Evolutionary conservation across 2,113 vertebrate species (phyloP), one percentile per base, ranked within the genome.

Genomic region (Semicossyphus pulcher): DNA sequence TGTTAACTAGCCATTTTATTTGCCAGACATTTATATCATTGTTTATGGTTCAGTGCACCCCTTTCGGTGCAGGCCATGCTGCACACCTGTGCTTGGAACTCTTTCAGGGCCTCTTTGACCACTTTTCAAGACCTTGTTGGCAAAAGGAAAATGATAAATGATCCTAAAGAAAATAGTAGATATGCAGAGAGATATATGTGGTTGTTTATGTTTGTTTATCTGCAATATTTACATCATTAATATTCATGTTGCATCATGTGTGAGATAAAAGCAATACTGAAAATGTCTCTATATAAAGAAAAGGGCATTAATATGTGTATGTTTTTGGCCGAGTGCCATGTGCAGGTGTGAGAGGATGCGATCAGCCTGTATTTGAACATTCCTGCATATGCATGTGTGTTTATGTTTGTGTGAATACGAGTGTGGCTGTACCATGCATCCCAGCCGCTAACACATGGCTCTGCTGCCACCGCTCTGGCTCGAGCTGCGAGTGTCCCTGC

Each of bases 1-100:
- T 94, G 93, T 94, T 94, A 94, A 94, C 93, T 92, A 92, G 92
- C 93, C 92, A 93, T 94, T 94, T 94, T 91, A 93, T 93, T 91
- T 94, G 87, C 87, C 91, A 93, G 92, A 93, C 92, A 92, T 95
- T 94, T 94, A 94, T 93, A 93, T 94, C 90, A 93, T 93, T 93
- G 91, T 94, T 94, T 91, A 90, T 86, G 93, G 93, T 93, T 89
- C 90, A 91, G 76, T 66, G 91, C 83, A 68, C 83, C 88, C 69
- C 86, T 94, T 44, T 93, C 87, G 92, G 87, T 70, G 7, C 62
- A 25, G 72, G 78, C 88, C 71, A 73, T 84, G 87, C 83, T 71
- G 86, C 89, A 92, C 94, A 94, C 92, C 93, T 95, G 93, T 91
- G 93, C 91, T 85, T 85, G 84, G 85, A 90, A 84, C 83, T 68